Base-by-base conservation (phyloP, 2,888 invertebrate species). In the Acronicta aceris region DNA sequence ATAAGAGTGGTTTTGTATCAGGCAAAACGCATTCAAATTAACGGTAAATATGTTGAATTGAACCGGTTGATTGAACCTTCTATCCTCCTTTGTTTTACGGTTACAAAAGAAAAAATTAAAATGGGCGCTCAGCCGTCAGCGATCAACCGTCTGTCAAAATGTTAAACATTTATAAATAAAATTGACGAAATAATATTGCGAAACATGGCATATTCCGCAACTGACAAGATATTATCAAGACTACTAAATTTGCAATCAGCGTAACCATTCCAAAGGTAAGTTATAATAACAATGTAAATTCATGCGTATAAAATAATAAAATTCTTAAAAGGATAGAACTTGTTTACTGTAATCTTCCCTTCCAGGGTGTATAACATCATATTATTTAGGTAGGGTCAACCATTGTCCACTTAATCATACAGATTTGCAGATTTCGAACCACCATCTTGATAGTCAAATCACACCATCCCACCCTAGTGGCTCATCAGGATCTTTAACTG, bases 201-300 rank as follows among this genome's bases (percentile, higher is more conserved):
- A 74, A 75, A 51, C 60, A 76, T 78, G 76, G 78, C 65, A 42
- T 40, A 36, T 56, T 33, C 38, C 52, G 43, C 30, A 61, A 42
- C 57, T 46, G 38, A 62, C 42, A 48, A 45, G 15, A 55, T 36
- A 42, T 17, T 51, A 6, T n/a, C 21, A n/a, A 50, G 50, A 40
- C 47, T 16, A 54, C 40, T 40, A 15, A 38, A 51, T 61, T 61
- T 49, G 16, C 38, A 61, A 57, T 51, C 54, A 48, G 61, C 45
- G 17, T 66, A 27, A 66, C 27, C 47, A 61, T 54, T 51, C 17
- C 21, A 49, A 58, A 57, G 71, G 70, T 70, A 51, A 71, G 69
- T 70, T 21, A 43, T 56, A 49, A 27, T 6, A n/a, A 6, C n/a
- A 1, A n/a, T n/a, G 13, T 6, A n/a, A n/a, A n/a, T n/a, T 5